Percentiles rank a stretch among this genome's conserved stretches.
Conservation (phyloP, 1,140 invertebrate species). For the Apis cerana region DNA sequence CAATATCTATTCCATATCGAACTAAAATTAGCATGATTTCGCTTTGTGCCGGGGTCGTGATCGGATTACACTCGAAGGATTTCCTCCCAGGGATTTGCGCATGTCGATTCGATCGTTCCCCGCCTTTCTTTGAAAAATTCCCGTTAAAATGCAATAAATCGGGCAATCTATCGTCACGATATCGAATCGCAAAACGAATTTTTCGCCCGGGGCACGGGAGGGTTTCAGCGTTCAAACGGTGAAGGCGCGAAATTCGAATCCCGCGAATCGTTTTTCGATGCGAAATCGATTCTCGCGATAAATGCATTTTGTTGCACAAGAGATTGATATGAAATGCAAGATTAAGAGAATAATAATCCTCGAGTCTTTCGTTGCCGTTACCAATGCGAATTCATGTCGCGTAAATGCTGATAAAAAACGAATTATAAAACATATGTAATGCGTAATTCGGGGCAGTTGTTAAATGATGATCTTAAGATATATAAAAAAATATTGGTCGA, state of each 20-base stretch:
- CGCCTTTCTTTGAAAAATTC: background rate
- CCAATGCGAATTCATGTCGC: background rate
- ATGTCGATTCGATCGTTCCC: background rate
- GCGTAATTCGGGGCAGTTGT: background rate
- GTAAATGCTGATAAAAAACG: constrained; percentile 10
- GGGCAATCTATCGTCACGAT: background rate
- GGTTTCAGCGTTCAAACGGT: too few species aligned
- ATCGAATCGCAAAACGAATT: background rate
- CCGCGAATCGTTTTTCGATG: background rate
- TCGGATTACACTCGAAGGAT: too few species aligned
- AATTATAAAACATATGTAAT: background rate
- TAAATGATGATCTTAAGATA: too few species aligned
- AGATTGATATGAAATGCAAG: background rate
- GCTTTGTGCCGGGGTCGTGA: constrained; percentile 37
- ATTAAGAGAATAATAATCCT: background rate
- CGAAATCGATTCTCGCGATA: background rate
- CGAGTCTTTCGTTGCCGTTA: background rate
- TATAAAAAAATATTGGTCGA: too few species aligned
- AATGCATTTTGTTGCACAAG: background rate
- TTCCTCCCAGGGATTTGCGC: background rate
- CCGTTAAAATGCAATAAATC: background rate
- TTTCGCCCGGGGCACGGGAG: background rate
- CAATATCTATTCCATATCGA: constrained; percentile 4
- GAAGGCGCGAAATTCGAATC: background rate
- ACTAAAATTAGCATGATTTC: constrained; percentile 42